These are phyloP conservation scores for Helicoverpa armigera DNA, from an alignment of 1,140 invertebrate genomes.

Conservation along the genomic window DNA sequence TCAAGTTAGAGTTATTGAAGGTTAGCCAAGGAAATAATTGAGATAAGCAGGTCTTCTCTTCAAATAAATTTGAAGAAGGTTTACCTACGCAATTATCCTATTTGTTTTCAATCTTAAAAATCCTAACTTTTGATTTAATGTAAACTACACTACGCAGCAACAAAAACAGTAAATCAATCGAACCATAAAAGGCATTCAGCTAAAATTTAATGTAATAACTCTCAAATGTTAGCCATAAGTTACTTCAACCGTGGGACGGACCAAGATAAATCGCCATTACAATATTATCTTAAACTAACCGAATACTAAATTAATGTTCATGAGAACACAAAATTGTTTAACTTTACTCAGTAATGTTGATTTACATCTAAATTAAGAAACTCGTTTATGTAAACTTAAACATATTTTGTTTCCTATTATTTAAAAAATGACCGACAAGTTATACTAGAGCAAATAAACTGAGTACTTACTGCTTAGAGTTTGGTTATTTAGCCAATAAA, in stretches of 20 bases:
- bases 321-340: not conserved
- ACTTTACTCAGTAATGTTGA: conserved; percentile 1
- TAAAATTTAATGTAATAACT: conserved; percentile 10
- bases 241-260: conserved; percentile 11
- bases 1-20: too few species aligned
- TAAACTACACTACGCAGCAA: not conserved
- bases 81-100: too few species aligned
- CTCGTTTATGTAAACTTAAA: not conserved
- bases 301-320: conserved; percentile 18
- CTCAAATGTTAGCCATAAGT: conserved; percentile 5
- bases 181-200: conserved; percentile 9
- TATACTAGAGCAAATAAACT: too few species aligned
- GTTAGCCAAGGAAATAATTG: too few species aligned
- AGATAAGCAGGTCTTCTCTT: too few species aligned
- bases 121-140: too few species aligned
- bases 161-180: not conserved
- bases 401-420: too few species aligned
- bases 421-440: too few species aligned
- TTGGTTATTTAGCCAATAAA: not conserved
- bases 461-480: not conserved
- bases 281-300: conserved; percentile 5
- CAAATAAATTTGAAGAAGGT: too few species aligned
- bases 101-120: too few species aligned
- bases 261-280: conserved; percentile 12
- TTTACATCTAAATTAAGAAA: conserved; percentile 21